Evolutionary conservation across 2,888 invertebrate species (phyloP).

Genomic region (Apotomis turbidana): DNA sequence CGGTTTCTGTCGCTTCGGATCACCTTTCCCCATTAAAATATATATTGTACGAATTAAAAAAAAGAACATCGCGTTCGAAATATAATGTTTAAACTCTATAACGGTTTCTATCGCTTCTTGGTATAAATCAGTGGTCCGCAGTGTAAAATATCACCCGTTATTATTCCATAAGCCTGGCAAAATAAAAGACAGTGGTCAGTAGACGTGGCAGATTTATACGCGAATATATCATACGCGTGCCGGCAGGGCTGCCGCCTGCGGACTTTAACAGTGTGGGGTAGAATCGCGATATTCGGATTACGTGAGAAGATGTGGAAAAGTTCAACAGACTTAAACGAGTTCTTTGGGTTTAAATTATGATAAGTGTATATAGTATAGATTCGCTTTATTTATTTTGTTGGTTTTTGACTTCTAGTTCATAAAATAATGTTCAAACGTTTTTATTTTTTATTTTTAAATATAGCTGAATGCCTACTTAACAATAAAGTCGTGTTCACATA

Average conservation of each 20-base stretch:
- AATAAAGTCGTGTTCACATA: too few species aligned
- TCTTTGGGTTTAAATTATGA: too few species aligned
- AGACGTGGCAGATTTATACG: slow-evolving; percentile 69
- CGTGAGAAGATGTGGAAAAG: not conserved
- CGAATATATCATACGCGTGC: slow-evolving; percentile 71
- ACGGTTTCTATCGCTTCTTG: slow-evolving; percentile 6
- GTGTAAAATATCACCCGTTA: slow-evolving; percentile 37
- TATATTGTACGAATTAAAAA: slow-evolving; percentile 1
- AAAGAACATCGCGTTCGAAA: not conserved
- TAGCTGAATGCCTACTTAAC: too few species aligned
- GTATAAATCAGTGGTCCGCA: slow-evolving; percentile 14
- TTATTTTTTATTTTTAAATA: too few species aligned
- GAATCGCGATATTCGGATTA: not conserved
- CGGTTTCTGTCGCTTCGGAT: not conserved
- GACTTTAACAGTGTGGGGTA: not conserved
- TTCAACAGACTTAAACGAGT: too few species aligned
- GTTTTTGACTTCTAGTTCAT: too few species aligned
- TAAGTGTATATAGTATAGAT: too few species aligned
- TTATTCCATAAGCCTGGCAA: slow-evolving; percentile 38
- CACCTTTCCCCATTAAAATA: not conserved
- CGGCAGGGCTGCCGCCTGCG: slow-evolving; percentile 55
- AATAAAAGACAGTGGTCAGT: slow-evolving; percentile 52
- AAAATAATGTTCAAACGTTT: too few species aligned
- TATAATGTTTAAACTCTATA: slow-evolving; percentile 1
- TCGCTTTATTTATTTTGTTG: too few species aligned